A percentile compares a stretch with the other conserved stretches of the same genome.
Evolutionary conservation across 2,113 vertebrate genomes (phyloP).

Genomic region (Antigone vipio): DNA sequence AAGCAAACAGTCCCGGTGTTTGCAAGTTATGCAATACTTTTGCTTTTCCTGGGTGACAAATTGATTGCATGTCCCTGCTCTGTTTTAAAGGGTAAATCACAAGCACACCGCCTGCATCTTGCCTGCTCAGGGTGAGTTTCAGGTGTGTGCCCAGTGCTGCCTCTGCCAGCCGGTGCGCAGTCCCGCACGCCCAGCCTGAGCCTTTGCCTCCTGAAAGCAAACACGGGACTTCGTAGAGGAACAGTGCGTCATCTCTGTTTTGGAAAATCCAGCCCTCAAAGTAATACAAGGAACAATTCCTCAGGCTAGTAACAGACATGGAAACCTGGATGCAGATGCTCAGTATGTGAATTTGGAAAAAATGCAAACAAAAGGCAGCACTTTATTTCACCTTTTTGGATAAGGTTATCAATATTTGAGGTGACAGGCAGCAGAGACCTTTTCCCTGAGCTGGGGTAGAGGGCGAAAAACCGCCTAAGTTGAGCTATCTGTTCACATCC

Average conservation of each 20-base stretch:
- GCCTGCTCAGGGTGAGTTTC: background rate
- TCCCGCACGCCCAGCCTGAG: background rate
- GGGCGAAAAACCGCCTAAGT: background rate
- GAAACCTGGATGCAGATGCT: background rate
- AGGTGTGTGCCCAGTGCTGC: background rate
- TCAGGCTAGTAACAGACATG: background rate
- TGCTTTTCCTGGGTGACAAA: background rate
- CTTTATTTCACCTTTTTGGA: background rate
- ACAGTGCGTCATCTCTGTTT: background rate
- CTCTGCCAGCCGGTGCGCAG: background rate
- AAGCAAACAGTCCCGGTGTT: background rate
- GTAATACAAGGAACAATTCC: background rate
- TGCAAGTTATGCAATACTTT: background rate
- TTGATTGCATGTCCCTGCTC: background rate
- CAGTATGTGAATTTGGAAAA: background rate
- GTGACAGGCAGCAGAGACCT: background rate
- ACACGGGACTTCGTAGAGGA: background rate
- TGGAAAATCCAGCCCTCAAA: background rate
- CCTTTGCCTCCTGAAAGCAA: background rate
- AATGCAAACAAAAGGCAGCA: background rate
- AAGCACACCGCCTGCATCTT: background rate
- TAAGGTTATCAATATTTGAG: background rate
- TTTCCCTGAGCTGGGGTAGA: background rate
- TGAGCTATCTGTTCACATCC: background rate
- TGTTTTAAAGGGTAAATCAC: background rate